Evolutionary conservation across 2,888 invertebrate species (phyloP), one percentile per base, ranked within the genome.

Genomic region (Drosophila phalerata): DNA sequence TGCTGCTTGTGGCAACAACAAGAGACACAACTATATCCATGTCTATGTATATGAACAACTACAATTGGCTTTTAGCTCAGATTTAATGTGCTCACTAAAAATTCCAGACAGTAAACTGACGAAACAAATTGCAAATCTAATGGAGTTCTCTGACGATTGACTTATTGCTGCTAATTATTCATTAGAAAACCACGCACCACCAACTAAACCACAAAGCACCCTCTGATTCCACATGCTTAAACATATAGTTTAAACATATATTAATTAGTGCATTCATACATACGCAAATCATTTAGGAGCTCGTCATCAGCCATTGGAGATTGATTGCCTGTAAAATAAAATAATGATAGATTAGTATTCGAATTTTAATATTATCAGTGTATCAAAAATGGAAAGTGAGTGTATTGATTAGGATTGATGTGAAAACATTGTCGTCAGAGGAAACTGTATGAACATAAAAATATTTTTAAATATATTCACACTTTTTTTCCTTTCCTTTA

Each of bases 111-210:
- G 37, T 30, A 38, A 66, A 70, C 63, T 58, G 64, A 37, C 70
- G 32, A 53, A 61, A 66, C 55, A 65, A 63, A 68, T 62, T 66
- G 60, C 38, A 30, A 45, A 73, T 57, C 79, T 88, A 87, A 89
- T 85, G 77, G 85, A 72, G 61, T 74, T 58, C 55, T 61, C 71
- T 58, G 85, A 51, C 78, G 88, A 88, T 87, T 84, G 90, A 88
- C 73, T 89, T 81, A 88, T 86, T 76, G 72, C 72, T 56, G 30
- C 69, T 70, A 64, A 82, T 88, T 81, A 72, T 70, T 81, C 76
- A 70, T 56, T 45, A 56, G 45, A 43, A 22, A 25, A 25, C 25
- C 25, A 25, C 25, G 28, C 28, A 28, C 8, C 8, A 28, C 8
- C 3, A 8, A 28, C 28, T 28, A 28, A 6, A 8, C n/a, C 69